Evolutionary conservation across 1,140 invertebrate species (phyloP).

Genomic region (Scaptomyza pallida): DNA sequence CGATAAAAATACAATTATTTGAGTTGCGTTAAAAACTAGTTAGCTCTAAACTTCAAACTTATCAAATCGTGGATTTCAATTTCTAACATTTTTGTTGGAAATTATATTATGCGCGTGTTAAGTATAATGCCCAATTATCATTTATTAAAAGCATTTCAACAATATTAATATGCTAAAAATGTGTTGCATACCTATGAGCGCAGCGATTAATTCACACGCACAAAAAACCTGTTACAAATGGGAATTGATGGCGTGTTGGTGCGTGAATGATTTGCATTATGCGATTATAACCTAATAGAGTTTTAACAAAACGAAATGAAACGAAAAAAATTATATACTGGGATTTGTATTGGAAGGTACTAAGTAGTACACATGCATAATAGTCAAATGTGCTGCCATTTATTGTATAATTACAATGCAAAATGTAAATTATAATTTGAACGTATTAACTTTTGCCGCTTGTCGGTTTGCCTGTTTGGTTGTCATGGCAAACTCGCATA

Average conservation of each 20-base stretch:
- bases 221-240: neutral
- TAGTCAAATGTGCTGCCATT: slow-evolving; percentile 61
- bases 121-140: no score
- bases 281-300: slow-evolving; percentile 68
- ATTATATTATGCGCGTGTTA: no score
- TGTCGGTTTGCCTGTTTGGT: slow-evolving; percentile 19
- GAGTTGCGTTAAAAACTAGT: no score
- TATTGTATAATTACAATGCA: slow-evolving; percentile 46
- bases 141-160: no score
- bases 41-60: no score
- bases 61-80: no score
- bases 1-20: no score
- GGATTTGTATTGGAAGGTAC: no score
- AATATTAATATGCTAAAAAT: slow-evolving; percentile 15
- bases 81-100: no score
- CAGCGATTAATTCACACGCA: slow-evolving; percentile 3
- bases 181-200: slow-evolving; percentile 46
- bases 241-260: slow-evolving; percentile 18
- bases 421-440: slow-evolving; percentile 49
- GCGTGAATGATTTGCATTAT: slow-evolving; percentile 61
- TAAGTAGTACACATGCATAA: slow-evolving; percentile 33
- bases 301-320: slow-evolving; percentile 41
- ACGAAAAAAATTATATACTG: no score
- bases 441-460: slow-evolving; percentile 36
- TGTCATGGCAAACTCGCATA: slow-evolving; percentile 61